These are phyloP conservation scores for Montipora capitata DNA, from an alignment of 92 coral and sea anemone species.

Conservation along the genomic window DNA sequence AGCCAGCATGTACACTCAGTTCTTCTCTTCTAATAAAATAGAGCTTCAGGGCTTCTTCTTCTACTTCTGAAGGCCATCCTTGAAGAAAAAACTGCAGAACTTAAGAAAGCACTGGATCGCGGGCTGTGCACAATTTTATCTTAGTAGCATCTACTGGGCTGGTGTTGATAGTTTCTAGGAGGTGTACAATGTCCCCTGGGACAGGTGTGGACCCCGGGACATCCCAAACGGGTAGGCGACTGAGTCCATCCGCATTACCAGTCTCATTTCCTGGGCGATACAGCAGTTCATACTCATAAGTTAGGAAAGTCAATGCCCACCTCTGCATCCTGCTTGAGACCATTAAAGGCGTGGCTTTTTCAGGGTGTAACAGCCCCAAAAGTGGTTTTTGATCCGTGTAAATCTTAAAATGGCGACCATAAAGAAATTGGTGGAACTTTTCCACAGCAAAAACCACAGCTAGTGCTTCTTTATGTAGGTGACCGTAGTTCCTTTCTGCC, in stretches of 20 bases:
- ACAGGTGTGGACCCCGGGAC: not conserved
- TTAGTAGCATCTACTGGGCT: too few relatives aligned
- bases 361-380: slow-evolving; percentile 39
- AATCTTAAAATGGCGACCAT: slow-evolving; percentile 7
- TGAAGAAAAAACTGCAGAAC: not conserved
- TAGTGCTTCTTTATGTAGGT: slow-evolving; percentile 32
- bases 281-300: slow-evolving; percentile 26
- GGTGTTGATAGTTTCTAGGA: too few relatives aligned
- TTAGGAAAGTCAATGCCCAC: slow-evolving; percentile 37
- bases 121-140: too few relatives aligned
- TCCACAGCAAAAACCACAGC: slow-evolving; percentile 37
- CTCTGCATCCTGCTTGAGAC: slow-evolving; percentile 40
- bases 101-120: too few relatives aligned
- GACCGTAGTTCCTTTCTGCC: slow-evolving; percentile 30
- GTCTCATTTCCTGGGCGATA: not conserved
- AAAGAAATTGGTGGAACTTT: slow-evolving; percentile 11
- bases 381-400: slow-evolving; percentile 54
- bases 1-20: slow-evolving; percentile 17
- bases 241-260: slow-evolving; percentile 1
- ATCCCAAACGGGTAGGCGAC: slow-evolving; percentile 1
- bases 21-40: not conserved
- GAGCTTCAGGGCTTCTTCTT: not conserved
- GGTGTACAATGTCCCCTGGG: not conserved
- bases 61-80: not conserved
- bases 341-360: slow-evolving; percentile 24